Percentiles rank a stretch among this genome's conserved stretches.
Conservation (phyloP, 2,113 vertebrate genomes). For the Anoura caudifer region DNA sequence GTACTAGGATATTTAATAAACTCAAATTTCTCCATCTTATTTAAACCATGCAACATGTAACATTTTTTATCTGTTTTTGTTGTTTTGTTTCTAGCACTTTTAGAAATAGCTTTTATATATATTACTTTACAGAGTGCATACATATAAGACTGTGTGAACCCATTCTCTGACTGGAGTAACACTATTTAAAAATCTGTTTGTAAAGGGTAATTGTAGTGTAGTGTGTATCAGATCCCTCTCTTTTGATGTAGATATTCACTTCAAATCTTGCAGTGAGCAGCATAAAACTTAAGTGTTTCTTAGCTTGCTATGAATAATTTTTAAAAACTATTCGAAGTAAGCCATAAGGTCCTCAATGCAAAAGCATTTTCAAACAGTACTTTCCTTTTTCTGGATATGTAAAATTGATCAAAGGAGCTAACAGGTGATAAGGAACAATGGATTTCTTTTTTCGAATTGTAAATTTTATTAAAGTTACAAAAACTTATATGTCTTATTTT, state of each 20-base stretch:
- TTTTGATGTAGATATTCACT: background rate
- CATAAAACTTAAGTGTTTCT: background rate
- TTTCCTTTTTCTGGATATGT: background rate
- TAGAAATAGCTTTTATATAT: background rate
- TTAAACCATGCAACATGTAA: background rate
- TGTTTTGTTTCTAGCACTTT: background rate
- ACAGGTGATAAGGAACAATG: background rate
- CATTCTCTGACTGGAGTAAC: background rate
- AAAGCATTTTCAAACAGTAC: background rate
- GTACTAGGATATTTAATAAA: background rate
- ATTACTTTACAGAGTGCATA: background rate
- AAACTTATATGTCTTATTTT: background rate
- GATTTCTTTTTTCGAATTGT: conserved; percentile 9
- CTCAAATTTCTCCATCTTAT: background rate
- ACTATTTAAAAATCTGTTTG: background rate
- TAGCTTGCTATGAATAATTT: background rate
- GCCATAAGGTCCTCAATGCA: background rate
- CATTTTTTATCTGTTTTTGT: background rate
- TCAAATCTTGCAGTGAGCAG: background rate
- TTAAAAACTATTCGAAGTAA: background rate
- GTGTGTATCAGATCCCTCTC: background rate
- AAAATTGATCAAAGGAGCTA: background rate
- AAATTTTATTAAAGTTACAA: background rate
- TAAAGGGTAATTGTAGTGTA: background rate
- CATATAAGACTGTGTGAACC: background rate